Evolutionary conservation across 1,140 invertebrate species (phyloP).

Genomic region (Octopus bimaculoides): DNA sequence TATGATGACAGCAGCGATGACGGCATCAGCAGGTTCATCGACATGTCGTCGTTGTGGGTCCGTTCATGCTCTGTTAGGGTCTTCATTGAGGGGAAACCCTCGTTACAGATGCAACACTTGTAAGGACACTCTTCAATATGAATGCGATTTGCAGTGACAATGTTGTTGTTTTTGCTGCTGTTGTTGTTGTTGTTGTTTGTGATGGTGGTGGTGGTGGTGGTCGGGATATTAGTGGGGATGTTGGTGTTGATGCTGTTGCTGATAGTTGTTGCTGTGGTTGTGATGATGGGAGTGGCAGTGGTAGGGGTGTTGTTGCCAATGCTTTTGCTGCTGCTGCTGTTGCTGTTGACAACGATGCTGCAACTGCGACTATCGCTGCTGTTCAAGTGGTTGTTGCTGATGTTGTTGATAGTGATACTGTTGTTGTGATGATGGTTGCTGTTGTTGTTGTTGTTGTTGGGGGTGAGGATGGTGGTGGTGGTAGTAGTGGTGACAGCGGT

Average conservation of each 20-base stretch:
- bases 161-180: not conserved
- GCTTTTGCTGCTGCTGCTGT: not conserved
- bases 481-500: conserved; percentile 11
- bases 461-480: not conserved
- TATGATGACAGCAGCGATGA: conserved; percentile 29
- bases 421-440: no score
- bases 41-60: conserved; percentile 35
- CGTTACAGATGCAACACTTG: conserved; percentile 30
- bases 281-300: conserved; percentile 10
- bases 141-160: conserved; percentile 8
- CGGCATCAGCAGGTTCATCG: conserved; percentile 31
- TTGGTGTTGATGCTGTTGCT: conserved; percentile 20
- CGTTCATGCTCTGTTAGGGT: conserved; percentile 32
- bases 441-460: no score
- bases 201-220: not conserved
- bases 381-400: no score
- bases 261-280: conserved; percentile 18
- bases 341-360: not conserved
- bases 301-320: not conserved
- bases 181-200: conserved; percentile 1
- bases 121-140: conserved; percentile 29
- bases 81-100: conserved; percentile 28
- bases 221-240: no score
- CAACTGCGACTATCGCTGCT: not conserved
- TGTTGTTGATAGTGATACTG: no score